Percentiles rank a stretch among this genome's conserved stretches.
phyloP scores from a whole-genome alignment of 53 echinoderm and acorn worm genomes.

The Luidia sarsii region DNA sequence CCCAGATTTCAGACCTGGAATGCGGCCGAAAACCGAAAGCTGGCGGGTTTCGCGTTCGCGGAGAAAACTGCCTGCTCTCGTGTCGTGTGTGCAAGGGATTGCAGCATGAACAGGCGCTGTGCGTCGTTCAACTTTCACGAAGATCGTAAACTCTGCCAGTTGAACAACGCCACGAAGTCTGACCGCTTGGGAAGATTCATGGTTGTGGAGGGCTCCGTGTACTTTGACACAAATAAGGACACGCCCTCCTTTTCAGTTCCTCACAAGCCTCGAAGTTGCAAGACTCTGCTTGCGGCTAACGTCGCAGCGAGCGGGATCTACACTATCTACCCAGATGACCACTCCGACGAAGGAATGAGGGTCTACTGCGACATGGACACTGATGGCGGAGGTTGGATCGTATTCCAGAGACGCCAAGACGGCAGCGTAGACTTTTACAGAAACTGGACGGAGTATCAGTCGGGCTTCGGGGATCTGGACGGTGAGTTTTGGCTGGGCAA shows the following conservation, averaged over 20 bases:
- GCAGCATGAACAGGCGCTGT: background rate
- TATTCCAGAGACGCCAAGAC: slow-evolving; percentile 51
- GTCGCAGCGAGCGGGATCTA: background rate
- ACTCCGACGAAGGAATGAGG: background rate
- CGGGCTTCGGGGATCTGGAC: slow-evolving; percentile 30
- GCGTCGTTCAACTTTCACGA: slow-evolving; percentile 16
- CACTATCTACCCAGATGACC: slow-evolving; percentile 17
- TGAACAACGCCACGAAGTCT: slow-evolving; percentile 3
- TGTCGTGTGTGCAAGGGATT: slow-evolving; percentile 13
- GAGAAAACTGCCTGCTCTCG: background rate
- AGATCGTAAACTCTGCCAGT: background rate
- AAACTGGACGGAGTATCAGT: slow-evolving; percentile 30
- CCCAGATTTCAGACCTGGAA: no score
- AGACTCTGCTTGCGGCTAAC: background rate
- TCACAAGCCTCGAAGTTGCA: background rate
- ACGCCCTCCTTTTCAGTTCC: background rate
- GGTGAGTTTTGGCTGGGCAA: no score
- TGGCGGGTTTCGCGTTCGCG: background rate
- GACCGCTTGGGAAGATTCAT: background rate
- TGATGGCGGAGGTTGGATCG: slow-evolving; percentile 40
- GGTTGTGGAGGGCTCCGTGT: background rate
- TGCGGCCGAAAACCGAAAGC: slow-evolving; percentile 2
- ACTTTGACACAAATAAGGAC: background rate
- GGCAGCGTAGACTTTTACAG: slow-evolving; percentile 29
- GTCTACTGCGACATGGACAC: slow-evolving; percentile 44